Conservation (phyloP, 1,140 invertebrate species). For the Cydia fagiglandana region DNA sequence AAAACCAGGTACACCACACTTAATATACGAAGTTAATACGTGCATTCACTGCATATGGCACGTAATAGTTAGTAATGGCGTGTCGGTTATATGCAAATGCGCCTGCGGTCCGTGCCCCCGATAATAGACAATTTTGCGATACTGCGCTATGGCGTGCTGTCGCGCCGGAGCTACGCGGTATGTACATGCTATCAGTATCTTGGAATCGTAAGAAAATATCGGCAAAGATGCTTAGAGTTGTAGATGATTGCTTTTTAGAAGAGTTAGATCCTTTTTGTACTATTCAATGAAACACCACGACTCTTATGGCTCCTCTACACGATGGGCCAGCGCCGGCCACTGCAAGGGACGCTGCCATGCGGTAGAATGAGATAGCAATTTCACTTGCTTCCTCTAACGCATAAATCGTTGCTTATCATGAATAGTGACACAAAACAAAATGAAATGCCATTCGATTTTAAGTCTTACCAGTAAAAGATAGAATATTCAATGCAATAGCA, state of each 20-base stretch:
- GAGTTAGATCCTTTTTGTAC: not conserved
- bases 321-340: too few relatives aligned
- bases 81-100: constrained; percentile 32
- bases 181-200: not conserved
- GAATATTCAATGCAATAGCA: too few relatives aligned
- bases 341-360: too few relatives aligned
- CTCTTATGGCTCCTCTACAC: too few relatives aligned
- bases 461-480: too few relatives aligned
- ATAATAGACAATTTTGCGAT: constrained; percentile 31
- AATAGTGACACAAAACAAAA: too few relatives aligned
- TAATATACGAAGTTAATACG: constrained; percentile 4
- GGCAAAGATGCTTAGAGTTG: not conserved
- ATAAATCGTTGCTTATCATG: too few relatives aligned
- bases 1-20: constrained; percentile 7
- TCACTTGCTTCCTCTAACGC: too few relatives aligned
- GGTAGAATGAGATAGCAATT: too few relatives aligned
- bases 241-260: constrained; percentile 2
- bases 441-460: too few relatives aligned
- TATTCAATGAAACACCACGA: too few relatives aligned
- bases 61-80: constrained; percentile 27
- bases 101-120: constrained; percentile 25
- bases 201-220: not conserved
- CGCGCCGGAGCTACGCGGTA: not conserved
- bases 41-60: constrained; percentile 21
- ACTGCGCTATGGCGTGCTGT: constrained; percentile 22